Evolutionary conservation across 2,797 vertebrate genomes (phyloP).

Genomic region (Mus minutoides): DNA sequence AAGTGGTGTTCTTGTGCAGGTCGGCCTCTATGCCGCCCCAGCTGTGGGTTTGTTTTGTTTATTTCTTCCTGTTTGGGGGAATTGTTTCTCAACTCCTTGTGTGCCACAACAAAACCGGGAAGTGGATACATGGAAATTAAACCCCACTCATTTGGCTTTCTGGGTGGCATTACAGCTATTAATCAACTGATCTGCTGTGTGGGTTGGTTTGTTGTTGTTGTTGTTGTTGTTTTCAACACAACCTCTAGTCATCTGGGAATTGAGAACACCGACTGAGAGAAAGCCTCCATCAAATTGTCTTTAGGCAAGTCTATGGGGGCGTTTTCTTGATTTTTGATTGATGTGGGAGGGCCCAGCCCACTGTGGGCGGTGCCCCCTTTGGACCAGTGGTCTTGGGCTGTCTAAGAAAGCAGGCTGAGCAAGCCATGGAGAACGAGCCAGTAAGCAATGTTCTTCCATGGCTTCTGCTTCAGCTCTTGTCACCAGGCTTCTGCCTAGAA

Average conservation of each 20-base stretch:
- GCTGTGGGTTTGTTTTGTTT: neutral
- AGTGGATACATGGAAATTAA: neutral
- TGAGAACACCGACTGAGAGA: too few relatives aligned
- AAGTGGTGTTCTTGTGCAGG: neutral
- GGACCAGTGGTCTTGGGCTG: neutral
- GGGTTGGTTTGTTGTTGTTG: neutral
- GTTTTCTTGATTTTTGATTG: neutral
- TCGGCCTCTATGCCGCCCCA: neutral
- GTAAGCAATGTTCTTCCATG: neutral
- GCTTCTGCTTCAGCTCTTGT: neutral
- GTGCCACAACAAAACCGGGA: neutral
- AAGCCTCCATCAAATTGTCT: neutral
- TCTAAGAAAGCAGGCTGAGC: neutral
- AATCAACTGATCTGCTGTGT: neutral
- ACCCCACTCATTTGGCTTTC: neutral
- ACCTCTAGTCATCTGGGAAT: neutral
- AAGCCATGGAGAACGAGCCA: neutral
- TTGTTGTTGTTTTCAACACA: neutral
- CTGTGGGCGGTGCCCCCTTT: neutral
- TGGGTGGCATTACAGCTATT: neutral
- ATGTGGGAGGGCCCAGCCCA: neutral
- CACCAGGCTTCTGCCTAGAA: neutral
- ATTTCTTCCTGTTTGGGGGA: neutral
- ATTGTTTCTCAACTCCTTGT: neutral
- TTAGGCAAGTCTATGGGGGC: neutral